Conservation (phyloP, 1,140 invertebrate species). For the Potamilus streckersoni region DNA sequence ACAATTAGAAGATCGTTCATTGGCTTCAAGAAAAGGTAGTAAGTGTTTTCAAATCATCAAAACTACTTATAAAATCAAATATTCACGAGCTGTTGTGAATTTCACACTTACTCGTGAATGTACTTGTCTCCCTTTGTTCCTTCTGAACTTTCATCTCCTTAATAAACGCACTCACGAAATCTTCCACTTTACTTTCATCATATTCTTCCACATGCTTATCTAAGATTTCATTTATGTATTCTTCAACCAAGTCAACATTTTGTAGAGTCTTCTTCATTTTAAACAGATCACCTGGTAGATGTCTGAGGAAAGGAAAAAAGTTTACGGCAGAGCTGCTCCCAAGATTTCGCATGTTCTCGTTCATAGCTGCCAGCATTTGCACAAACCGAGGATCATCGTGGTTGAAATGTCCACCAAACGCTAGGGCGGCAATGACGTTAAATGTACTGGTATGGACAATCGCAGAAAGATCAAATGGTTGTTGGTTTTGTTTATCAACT, state of each 20-base stretch:
- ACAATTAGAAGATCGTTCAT: too few species aligned
- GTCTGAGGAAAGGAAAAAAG: slow-evolving; percentile 19
- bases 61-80: too few species aligned
- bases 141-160: slow-evolving; percentile 22
- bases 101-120: too few species aligned
- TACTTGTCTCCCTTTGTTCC: too few species aligned
- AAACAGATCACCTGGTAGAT: slow-evolving; percentile 23
- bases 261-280: slow-evolving; percentile 8
- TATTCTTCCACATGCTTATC: slow-evolving; percentile 25
- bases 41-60: too few species aligned
- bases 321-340: slow-evolving; percentile 7
- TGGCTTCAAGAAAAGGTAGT: too few species aligned
- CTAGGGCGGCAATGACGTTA: slow-evolving; percentile 15
- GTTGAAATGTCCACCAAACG: slow-evolving; percentile 23
- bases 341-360: neutral
- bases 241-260: slow-evolving; percentile 10
- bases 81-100: too few species aligned
- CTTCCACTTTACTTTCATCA: slow-evolving; percentile 31
- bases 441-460: slow-evolving; percentile 8
- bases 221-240: slow-evolving; percentile 7
- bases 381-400: slow-evolving; percentile 6
- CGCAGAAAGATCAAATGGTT: slow-evolving; percentile 18
- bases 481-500: slow-evolving; percentile 4
- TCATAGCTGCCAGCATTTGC: neutral
- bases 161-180: slow-evolving; percentile 39